Evolutionary conservation across 2,113 vertebrate genomes (phyloP).

Genomic region (Callipepla squamata): DNA sequence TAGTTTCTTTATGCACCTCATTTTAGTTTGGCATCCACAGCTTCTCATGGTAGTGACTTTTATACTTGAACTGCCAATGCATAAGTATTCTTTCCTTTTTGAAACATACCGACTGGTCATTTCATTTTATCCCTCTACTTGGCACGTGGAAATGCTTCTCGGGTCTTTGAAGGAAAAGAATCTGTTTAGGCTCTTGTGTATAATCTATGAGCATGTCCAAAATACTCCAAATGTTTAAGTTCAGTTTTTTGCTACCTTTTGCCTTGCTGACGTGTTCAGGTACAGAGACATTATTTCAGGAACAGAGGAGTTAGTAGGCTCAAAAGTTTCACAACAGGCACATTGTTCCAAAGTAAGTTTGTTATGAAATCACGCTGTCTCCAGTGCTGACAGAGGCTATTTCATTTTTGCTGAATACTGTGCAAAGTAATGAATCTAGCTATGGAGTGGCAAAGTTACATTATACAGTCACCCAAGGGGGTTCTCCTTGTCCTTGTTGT

Average conservation of each 20-base stretch:
- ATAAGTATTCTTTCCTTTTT: background rate
- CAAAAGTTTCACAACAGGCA: background rate
- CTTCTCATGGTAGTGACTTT: background rate
- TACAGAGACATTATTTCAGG: background rate
- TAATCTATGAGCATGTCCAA: background rate
- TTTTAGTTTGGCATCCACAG: background rate
- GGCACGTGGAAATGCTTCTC: background rate
- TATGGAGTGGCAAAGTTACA: constrained; percentile 37
- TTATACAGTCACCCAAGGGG: constrained; percentile 56
- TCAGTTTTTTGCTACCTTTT: background rate
- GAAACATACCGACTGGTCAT: too few relatives aligned
- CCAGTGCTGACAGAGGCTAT: constrained; percentile 35
- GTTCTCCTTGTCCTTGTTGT: constrained; percentile 57
- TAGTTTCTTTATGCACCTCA: background rate
- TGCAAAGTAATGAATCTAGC: constrained; percentile 53
- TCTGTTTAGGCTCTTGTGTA: background rate
- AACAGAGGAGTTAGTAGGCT: background rate
- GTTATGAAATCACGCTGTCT: constrained; percentile 31
- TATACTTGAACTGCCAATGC: background rate
- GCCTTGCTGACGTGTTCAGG: background rate
- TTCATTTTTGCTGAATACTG: constrained; percentile 5
- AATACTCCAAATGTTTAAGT: background rate
- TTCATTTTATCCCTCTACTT: background rate
- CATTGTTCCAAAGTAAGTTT: constrained; percentile 8
- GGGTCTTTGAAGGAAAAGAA: background rate